Conservation (phyloP, 2,888 invertebrate genomes). For the Microctonus brassicae region DNA sequence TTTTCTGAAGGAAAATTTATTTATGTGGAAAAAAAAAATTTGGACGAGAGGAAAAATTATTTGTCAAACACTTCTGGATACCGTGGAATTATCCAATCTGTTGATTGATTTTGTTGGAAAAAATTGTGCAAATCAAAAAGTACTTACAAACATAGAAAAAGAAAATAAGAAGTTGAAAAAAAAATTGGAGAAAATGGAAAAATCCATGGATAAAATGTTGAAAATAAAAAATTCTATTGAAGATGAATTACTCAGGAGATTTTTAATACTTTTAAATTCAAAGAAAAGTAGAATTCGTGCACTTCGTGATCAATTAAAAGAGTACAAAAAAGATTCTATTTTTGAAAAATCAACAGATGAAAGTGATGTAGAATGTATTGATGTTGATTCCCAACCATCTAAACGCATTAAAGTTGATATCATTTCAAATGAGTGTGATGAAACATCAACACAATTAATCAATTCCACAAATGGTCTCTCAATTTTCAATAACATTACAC, state of each 20-base stretch:
- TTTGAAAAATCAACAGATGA: slow-evolving; percentile 50
- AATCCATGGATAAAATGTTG: slow-evolving; percentile 44
- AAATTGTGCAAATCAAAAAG: slow-evolving; percentile 36
- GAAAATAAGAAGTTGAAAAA: slow-evolving; percentile 43
- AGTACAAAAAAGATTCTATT: slow-evolving; percentile 12
- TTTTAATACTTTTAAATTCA: slow-evolving; percentile 53
- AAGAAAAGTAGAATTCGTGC: slow-evolving; percentile 55
- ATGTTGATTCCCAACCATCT: not conserved
- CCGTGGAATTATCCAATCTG: slow-evolving; percentile 40
- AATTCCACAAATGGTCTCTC: not conserved
- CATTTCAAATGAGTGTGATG: not conserved
- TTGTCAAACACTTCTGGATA: slow-evolving; percentile 42
- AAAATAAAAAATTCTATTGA: slow-evolving; percentile 51
- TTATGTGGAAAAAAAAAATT: slow-evolving; percentile 53
- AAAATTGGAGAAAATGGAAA: slow-evolving; percentile 36
- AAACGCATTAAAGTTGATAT: not conserved
- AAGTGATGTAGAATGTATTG: slow-evolving; percentile 39
- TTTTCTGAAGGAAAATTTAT: slow-evolving; percentile 39
- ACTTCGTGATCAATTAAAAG: slow-evolving; percentile 41
- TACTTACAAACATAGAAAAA: slow-evolving; percentile 17
- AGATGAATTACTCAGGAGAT: slow-evolving; percentile 50
- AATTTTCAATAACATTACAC: not conserved
- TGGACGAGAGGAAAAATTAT: slow-evolving; percentile 52
- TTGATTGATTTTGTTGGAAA: slow-evolving; percentile 41
- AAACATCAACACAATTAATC: no score